Conservation (phyloP, 2,113 vertebrate genomes). For the Apteryx owenii region DNA sequence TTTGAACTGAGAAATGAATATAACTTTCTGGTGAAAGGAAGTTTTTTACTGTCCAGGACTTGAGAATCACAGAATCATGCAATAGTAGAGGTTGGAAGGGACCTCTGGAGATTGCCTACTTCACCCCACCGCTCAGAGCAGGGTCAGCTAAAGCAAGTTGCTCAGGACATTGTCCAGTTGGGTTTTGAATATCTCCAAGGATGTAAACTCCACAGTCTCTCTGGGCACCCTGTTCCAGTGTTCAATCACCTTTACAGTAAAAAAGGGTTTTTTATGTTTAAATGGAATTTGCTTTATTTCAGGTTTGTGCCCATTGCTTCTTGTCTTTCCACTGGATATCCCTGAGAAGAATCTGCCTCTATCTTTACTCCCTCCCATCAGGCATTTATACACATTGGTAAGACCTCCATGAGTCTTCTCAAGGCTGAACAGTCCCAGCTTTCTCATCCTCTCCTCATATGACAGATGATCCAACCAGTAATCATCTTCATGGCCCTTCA, state of each 20-base stretch:
- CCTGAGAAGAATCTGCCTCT: neutral
- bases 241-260: neutral
- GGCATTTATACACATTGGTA: neutral
- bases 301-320: neutral
- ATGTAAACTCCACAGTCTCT: neutral
- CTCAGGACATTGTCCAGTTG: neutral
- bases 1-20: neutral
- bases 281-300: neutral
- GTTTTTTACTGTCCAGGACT: neutral
- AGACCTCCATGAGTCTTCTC: neutral
- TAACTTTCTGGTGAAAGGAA: neutral
- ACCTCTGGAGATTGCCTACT: neutral
- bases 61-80: neutral
- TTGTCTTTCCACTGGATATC: neutral
- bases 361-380: neutral
- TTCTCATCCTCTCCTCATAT: neutral
- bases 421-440: neutral
- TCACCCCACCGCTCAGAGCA: too few relatives aligned
- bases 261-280: neutral
- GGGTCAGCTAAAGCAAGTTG: neutral
- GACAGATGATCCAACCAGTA: neutral
- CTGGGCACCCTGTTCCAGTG: neutral
- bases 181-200: neutral
- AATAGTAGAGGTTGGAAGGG: neutral
- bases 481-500: neutral